A percentile compares a stretch with the other conserved stretches of the same genome.
Evolutionary conservation across 2,113 vertebrate genomes (phyloP).

Genomic region (Myrmophylax atrothorax): DNA sequence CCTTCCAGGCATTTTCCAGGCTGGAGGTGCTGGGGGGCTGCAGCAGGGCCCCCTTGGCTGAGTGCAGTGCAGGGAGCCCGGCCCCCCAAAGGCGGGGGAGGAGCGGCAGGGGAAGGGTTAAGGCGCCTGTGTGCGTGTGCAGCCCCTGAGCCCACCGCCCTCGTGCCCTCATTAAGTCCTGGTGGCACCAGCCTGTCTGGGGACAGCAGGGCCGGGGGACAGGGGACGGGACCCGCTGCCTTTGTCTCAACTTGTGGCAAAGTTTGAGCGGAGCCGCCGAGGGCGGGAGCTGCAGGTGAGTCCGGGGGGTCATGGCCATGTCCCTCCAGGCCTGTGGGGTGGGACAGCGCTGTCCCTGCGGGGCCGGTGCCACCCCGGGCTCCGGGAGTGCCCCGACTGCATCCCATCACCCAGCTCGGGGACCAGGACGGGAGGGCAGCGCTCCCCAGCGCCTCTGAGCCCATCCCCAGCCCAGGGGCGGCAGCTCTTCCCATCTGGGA

Average conservation of each 20-base stretch:
- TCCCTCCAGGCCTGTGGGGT: not conserved
- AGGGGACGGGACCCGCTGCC: not conserved
- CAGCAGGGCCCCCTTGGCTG: not conserved
- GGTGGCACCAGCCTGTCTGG: slow-evolving; percentile 21
- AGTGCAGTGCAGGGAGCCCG: not conserved
- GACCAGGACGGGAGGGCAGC: accelerated
- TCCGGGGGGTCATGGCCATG: not conserved
- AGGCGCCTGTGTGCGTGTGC: not conserved
- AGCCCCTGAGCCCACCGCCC: slow-evolving; percentile 1
- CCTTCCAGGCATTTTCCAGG: not conserved
- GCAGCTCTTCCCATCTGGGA: not conserved
- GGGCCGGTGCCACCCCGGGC: not conserved
- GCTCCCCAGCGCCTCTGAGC: not conserved
- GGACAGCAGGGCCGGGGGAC: not conserved
- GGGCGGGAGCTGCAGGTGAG: not conserved
- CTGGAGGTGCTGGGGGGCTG: not conserved
- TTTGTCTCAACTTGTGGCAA: slow-evolving; percentile 9
- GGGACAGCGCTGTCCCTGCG: not conserved
- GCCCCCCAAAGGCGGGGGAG: not conserved
- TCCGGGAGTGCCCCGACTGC: not conserved
- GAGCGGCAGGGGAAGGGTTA: slow-evolving; percentile 18
- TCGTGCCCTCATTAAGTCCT: not conserved
- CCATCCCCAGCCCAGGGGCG: not conserved
- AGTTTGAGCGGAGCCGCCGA: not conserved
- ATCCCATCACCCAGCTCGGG: not conserved